These are phyloP conservation scores for Helogale parvula DNA, from an alignment of 2,113 vertebrate species.

Conservation along the genomic window DNA sequence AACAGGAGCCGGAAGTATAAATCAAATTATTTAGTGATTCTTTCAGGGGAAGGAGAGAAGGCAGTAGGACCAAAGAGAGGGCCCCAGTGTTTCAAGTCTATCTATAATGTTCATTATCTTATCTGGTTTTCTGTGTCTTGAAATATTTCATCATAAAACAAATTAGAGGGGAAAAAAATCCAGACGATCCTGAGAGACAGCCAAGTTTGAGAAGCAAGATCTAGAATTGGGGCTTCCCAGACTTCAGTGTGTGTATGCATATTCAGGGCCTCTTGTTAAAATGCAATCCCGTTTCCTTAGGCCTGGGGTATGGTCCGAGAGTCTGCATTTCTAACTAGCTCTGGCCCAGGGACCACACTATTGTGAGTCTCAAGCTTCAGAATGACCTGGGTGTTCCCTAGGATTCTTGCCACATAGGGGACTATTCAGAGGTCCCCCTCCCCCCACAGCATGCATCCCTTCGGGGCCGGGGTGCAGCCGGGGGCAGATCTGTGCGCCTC, in stretches of 20 bases:
- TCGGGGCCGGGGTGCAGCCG: not conserved
- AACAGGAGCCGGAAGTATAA: not conserved
- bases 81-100: not conserved
- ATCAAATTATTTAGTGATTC: not conserved
- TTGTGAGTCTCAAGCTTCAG: not conserved
- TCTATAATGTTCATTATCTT: not conserved
- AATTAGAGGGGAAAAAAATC: not conserved
- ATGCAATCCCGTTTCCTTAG: not conserved
- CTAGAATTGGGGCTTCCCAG: not conserved
- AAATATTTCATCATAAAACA: slow-evolving; percentile 35
- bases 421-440: not conserved
- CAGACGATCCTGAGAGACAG: not conserved
- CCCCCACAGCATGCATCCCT: not conserved
- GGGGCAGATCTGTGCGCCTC: not conserved
- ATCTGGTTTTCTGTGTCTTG: not conserved
- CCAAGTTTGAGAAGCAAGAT: not conserved
- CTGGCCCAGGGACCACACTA: not conserved
- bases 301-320: not conserved
- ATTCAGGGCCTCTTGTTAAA: not conserved
- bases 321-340: not conserved
- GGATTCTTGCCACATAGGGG: not conserved
- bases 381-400: not conserved
- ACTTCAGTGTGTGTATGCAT: not conserved
- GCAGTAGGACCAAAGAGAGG: not conserved
- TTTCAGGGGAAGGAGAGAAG: not conserved